A percentile compares a stretch with the other conserved stretches of the same genome.
Evolutionary conservation across 2,113 vertebrate species (phyloP).

Genomic region (Rhea pennata): DNA sequence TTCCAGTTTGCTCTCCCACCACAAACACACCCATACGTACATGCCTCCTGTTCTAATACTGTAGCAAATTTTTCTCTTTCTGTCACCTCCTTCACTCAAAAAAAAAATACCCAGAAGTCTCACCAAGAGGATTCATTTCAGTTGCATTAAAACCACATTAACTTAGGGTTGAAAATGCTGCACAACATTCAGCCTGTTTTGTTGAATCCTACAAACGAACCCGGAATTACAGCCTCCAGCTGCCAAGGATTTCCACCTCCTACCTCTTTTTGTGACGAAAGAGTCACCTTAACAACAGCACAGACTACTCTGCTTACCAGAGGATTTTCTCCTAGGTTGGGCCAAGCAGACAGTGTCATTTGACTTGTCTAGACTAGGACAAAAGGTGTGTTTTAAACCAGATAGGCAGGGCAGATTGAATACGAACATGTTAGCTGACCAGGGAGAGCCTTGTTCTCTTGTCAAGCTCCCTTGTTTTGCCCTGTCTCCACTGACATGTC

Average conservation of each 20-base stretch:
- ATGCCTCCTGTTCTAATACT: neutral
- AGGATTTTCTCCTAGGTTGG: neutral
- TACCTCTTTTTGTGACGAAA: neutral
- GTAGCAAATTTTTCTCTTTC: neutral
- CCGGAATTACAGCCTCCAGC: neutral
- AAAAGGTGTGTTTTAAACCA: constrained; percentile 27
- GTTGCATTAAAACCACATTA: neutral
- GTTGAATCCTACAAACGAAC: neutral
- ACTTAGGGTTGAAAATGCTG: neutral
- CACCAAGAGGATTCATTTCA: neutral
- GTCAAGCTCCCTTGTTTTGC: neutral
- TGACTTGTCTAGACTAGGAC: constrained; percentile 19
- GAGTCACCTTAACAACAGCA: neutral
- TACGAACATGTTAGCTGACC: neutral
- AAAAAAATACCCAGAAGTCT: neutral
- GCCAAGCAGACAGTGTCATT: neutral
- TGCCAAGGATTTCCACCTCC: neutral
- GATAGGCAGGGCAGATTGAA: neutral
- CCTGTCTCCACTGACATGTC: neutral
- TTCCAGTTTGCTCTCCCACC: neutral
- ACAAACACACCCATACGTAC: accelerated
- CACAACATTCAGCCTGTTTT: neutral
- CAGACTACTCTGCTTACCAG: neutral
- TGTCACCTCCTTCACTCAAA: neutral
- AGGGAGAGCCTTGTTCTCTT: neutral